Evolutionary conservation across 2,113 vertebrate genomes (phyloP).

Genomic region (Mixornis gularis): DNA sequence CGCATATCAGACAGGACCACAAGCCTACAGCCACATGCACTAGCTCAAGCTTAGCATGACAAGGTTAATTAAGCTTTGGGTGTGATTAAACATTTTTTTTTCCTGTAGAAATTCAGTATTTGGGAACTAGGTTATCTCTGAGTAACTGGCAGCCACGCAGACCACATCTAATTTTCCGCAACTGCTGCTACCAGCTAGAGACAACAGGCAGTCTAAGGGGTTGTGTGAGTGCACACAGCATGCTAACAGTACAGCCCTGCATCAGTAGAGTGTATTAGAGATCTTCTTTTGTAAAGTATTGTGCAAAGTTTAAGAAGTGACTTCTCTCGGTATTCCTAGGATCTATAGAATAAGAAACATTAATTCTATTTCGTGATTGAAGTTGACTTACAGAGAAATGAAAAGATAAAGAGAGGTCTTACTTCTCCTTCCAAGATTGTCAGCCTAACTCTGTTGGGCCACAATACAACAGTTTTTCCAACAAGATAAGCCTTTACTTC

Average conservation of each 20-base stretch:
- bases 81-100: neutral
- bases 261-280: neutral
- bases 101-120: neutral
- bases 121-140: neutral
- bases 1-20: neutral
- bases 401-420: neutral
- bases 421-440: neutral
- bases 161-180: neutral
- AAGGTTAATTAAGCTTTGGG: neutral
- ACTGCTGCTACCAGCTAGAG: neutral
- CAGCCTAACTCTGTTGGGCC: neutral
- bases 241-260: neutral
- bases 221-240: neutral
- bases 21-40: neutral
- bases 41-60: neutral
- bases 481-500: conserved; percentile 24
- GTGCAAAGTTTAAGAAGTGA: neutral
- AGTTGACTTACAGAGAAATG: neutral
- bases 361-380: neutral
- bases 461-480: neutral
- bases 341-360: neutral
- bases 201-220: neutral
- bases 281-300: neutral
- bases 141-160: neutral
- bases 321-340: neutral